Evolutionary conservation across 2,888 invertebrate genomes (phyloP).

Genomic region (Balanococcus diminutus): DNA sequence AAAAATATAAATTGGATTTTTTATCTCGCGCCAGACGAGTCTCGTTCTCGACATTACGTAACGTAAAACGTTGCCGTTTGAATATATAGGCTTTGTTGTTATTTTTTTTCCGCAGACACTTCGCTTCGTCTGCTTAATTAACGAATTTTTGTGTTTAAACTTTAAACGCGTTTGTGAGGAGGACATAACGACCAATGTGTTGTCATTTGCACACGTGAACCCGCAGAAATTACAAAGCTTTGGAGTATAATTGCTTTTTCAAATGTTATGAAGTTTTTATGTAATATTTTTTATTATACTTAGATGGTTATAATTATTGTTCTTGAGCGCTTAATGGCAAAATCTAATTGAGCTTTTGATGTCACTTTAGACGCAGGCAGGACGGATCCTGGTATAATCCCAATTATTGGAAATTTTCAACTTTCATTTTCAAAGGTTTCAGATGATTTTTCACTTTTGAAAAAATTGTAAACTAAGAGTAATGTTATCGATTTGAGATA

Average conservation of each 20-base stretch:
- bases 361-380: too few species aligned
- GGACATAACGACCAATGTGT: not conserved
- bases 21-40: not conserved
- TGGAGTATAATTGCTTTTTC: not conserved
- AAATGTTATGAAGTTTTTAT: not conserved
- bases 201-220: constrained; percentile 27
- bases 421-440: too few species aligned
- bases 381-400: too few species aligned
- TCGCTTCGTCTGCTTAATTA: not conserved
- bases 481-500: too few species aligned
- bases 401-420: too few species aligned
- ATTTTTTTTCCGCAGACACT: not conserved
- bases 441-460: too few species aligned
- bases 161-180: not conserved
- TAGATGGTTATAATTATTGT: too few species aligned
- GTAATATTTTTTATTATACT: not conserved
- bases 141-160: not conserved
- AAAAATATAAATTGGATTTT: constrained; percentile 3
- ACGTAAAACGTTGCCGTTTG: not conserved
- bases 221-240: not conserved
- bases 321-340: too few species aligned
- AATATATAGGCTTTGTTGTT: not conserved
- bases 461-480: too few species aligned
- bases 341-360: too few species aligned
- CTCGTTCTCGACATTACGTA: not conserved